These are phyloP conservation scores for Drosophila malerkotliana DNA, from an alignment of 1,140 invertebrate genomes.

Conservation along the genomic window DNA sequence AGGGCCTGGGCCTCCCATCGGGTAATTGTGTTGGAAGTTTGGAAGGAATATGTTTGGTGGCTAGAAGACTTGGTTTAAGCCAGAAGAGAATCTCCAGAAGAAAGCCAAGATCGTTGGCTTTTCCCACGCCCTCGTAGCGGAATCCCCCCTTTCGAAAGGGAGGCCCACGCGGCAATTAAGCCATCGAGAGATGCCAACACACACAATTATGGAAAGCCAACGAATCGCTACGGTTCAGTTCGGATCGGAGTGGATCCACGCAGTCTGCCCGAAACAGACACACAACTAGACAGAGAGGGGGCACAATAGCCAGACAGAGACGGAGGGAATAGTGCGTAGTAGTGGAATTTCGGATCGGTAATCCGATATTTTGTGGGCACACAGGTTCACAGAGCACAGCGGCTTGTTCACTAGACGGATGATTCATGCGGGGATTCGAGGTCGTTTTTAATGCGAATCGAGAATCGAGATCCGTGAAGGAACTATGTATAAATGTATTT, in stretches of 20 bases:
- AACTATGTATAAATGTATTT: constrained; percentile 1
- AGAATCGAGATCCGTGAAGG: background rate
- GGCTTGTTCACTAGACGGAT: constrained; percentile 3
- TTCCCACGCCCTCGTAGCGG: constrained; percentile 52
- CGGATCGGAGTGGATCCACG: constrained; percentile 30
- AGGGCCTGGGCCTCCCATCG: constrained; percentile 11
- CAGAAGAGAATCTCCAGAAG: too few relatives aligned
- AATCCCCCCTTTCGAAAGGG: background rate
- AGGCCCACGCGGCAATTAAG: constrained; percentile 56
- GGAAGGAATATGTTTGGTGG: too few relatives aligned
- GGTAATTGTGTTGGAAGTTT: constrained; percentile 23
- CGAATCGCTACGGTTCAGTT: constrained; percentile 2
- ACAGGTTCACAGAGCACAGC: constrained; percentile 36
- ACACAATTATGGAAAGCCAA: constrained; percentile 14
- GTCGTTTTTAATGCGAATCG: constrained; percentile 49
- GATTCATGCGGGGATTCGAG: constrained; percentile 46
- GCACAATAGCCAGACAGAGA: background rate
- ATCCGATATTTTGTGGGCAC: constrained; percentile 62
- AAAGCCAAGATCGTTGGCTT: constrained; percentile 10
- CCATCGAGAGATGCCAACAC: constrained; percentile 66
- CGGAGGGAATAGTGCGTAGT: constrained; percentile 42
- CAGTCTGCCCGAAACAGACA: constrained; percentile 32
- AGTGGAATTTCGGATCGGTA: constrained; percentile 55
- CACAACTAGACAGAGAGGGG: background rate
- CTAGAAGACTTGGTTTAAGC: too few relatives aligned